Evolutionary conservation across 2,797 vertebrate genomes (phyloP).

Genomic region (Tinamus major): DNA sequence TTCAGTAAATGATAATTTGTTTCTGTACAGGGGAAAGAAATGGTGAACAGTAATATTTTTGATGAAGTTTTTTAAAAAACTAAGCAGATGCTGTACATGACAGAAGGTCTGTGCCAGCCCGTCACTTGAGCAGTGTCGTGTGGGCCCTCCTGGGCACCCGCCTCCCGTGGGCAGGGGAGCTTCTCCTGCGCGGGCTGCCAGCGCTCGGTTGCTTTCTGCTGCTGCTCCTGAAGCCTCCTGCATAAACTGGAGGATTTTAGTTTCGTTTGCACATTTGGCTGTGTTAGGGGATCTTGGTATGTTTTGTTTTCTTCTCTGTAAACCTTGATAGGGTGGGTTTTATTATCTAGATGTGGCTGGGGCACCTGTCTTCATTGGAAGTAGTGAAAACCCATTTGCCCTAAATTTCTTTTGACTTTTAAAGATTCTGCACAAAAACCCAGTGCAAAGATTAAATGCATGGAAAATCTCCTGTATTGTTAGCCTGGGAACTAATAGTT

Average conservation of each 20-base stretch:
- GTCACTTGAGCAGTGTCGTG: neutral
- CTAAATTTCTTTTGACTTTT: neutral
- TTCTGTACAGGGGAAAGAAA: neutral
- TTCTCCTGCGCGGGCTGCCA: neutral
- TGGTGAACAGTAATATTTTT: neutral
- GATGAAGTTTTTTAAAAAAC: neutral
- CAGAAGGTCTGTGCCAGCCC: too few relatives aligned
- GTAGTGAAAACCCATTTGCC: neutral
- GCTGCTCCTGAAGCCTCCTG: neutral
- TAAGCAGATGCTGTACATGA: too few relatives aligned
- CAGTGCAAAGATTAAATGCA: neutral
- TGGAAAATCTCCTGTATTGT: neutral
- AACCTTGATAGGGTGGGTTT: neutral
- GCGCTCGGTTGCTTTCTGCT: neutral
- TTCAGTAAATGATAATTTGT: neutral
- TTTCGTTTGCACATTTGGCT: neutral
- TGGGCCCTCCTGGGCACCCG: neutral
- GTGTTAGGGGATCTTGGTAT: neutral
- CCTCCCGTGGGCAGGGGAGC: neutral
- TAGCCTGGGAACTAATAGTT: neutral
- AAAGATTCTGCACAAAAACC: neutral
- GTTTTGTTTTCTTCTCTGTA: neutral
- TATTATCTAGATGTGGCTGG: neutral
- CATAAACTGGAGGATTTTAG: neutral
- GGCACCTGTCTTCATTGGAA: too few relatives aligned